Percentiles rank a stretch among this genome's conserved stretches.
These are phyloP conservation scores for Nasonovia ribisnigri DNA, from an alignment of 2,888 invertebrate genomes.

Conservation along the genomic window DNA sequence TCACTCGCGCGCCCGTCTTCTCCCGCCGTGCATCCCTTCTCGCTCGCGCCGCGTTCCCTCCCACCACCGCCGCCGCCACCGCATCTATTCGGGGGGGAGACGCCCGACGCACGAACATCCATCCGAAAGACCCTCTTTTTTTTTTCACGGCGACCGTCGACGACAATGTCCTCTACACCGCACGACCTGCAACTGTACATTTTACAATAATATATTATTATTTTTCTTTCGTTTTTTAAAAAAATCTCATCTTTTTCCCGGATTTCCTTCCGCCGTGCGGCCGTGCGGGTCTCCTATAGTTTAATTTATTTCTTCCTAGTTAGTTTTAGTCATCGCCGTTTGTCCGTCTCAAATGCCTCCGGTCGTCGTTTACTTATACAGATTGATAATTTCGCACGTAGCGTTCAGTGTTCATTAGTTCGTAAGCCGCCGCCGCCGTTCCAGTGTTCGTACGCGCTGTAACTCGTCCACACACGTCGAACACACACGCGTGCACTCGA, in stretches of 20 bases:
- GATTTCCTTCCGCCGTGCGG: neutral
- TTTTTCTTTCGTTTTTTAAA: neutral
- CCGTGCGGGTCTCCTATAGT: neutral
- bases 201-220: neutral
- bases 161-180: constrained; percentile 60
- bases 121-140: constrained; percentile 67
- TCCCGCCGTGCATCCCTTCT: constrained; percentile 71
- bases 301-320: neutral
- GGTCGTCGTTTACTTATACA: constrained; percentile 18
- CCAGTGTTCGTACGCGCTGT: neutral
- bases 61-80: neutral
- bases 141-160: constrained; percentile 69
- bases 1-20: constrained; percentile 73
- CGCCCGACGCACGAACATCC: constrained; percentile 4
- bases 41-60: constrained; percentile 59
- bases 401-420: constrained; percentile 59
- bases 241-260: neutral
- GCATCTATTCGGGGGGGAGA: neutral
- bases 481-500: neutral
- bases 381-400: constrained; percentile 23
- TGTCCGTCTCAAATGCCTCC: constrained; percentile 50
- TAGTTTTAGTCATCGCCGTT: neutral
- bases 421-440: constrained; percentile 8
- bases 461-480: neutral
- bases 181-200: constrained; percentile 56